Base-by-base conservation (phyloP, 2,888 invertebrate species). In the Agapostemon virescens region DNA sequence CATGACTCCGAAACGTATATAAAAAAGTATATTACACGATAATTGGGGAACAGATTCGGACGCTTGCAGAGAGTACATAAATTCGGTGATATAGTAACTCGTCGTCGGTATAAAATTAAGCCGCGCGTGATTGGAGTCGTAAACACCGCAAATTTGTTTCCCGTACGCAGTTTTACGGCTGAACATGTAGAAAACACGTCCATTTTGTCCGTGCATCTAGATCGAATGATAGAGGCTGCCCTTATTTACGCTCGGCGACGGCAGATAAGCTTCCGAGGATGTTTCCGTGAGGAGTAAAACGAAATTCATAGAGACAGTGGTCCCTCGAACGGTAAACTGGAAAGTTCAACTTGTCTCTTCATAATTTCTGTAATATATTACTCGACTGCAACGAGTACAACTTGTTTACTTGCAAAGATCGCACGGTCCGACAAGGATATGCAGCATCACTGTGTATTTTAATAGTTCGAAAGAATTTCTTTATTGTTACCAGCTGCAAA, bases 11-110 rank as follows among this genome's bases (percentile, higher is more conserved):
- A 58, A 1, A 52, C 61, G 76, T 49, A 55, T 55, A 63, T 64
- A 68, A 77, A 55, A 58, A 45, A 17, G 20, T 52, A 38, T 55
- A 33, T 77, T 77, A 72, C 45, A 66, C 20, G 42, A 36, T 58
- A 64, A 74, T 42, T 40, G 20, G 15, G 26, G 26, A 67, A 40
- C 40, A 40, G 38, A 36, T 49, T n/a, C 36, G 20, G 33, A 40
- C 26, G 38, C 40, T 23, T 36, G 42, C 38, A 15, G 71, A 36
- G 9, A 72, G 55, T 69, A 36, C n/a, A 66, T 69, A 79, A 77
- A 77, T 68, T 58, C 17, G 33, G 7, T 17, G 42, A 45, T 36
- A 63, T 42, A 68, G 36, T 52, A 33, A 58, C 36, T 55, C 20
- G n/a, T 40, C 17, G 9, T 2, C 15, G 58, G 36, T n/a, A 26